Conservation (phyloP, 2,113 vertebrate species). For the Pterocles orientalis region DNA sequence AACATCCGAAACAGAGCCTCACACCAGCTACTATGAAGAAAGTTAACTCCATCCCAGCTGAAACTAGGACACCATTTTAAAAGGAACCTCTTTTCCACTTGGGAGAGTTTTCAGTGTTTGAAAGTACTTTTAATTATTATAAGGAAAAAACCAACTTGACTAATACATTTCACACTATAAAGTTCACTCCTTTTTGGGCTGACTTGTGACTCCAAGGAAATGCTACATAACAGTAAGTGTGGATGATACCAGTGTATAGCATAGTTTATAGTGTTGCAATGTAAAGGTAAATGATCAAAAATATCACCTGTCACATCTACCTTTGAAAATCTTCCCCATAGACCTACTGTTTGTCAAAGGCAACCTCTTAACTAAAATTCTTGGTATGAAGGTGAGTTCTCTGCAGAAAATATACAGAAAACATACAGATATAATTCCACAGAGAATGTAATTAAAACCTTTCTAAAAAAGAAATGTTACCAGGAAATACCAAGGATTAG, state of each 20-base stretch:
- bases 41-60: too few species aligned
- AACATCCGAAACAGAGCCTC: too few species aligned
- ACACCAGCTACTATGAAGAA: too few species aligned
- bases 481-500: background rate
- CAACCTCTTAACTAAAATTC: background rate
- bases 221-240: background rate
- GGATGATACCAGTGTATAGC: background rate
- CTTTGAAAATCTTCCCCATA: background rate
- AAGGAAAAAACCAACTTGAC: background rate
- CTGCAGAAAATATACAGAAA: background rate
- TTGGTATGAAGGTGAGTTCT: background rate
- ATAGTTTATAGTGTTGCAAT: background rate
- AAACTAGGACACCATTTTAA: background rate
- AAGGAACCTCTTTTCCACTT: background rate
- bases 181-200: background rate
- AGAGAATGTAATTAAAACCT: background rate
- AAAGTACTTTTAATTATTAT: background rate
- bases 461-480: background rate
- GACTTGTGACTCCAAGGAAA: background rate
- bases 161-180: background rate
- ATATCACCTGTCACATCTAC: background rate
- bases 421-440: background rate
- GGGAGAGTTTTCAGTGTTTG: background rate
- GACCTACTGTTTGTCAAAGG: background rate
- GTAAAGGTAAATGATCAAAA: background rate